phyloP scores from a whole-genome alignment of 64 coral and sea anemone genomes.

The Montipora cactus region DNA sequence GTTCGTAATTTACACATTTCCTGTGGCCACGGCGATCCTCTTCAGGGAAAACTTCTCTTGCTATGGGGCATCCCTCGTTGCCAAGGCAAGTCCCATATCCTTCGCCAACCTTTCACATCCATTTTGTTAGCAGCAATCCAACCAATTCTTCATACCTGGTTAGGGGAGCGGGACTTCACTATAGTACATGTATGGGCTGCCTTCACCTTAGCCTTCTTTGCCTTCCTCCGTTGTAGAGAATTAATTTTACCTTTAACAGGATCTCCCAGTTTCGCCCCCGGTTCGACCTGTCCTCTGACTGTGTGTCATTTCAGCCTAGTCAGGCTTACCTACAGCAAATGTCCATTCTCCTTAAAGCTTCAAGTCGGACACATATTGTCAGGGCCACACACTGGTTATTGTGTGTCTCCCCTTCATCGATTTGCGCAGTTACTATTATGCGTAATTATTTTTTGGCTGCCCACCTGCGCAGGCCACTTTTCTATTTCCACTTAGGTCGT shows the following conservation, averaged over 20 bases:
- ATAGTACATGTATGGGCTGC: background rate
- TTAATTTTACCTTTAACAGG: background rate
- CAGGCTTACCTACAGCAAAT: background rate
- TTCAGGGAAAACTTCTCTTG: background rate
- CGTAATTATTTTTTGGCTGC: no score
- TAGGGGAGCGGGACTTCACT: background rate
- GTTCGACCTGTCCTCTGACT: background rate
- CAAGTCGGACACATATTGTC: background rate
- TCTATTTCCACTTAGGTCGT: no score
- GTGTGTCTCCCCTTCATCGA: no score
- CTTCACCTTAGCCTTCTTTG: constrained; percentile 10
- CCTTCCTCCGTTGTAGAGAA: background rate
- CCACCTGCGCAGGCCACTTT: no score
- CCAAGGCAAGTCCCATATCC: background rate
- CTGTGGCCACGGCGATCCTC: background rate
- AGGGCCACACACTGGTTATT: background rate
- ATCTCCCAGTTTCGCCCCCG: background rate
- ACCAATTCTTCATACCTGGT: background rate
- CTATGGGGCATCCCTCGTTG: background rate
- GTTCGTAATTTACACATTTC: constrained; percentile 4
- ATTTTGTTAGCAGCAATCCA: background rate
- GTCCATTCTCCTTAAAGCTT: background rate
- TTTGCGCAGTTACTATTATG: no score
- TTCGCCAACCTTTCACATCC: background rate
- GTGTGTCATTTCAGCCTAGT: background rate